Conservation (phyloP, 2,113 vertebrate species). For the Ctenodactylus gundi region DNA sequence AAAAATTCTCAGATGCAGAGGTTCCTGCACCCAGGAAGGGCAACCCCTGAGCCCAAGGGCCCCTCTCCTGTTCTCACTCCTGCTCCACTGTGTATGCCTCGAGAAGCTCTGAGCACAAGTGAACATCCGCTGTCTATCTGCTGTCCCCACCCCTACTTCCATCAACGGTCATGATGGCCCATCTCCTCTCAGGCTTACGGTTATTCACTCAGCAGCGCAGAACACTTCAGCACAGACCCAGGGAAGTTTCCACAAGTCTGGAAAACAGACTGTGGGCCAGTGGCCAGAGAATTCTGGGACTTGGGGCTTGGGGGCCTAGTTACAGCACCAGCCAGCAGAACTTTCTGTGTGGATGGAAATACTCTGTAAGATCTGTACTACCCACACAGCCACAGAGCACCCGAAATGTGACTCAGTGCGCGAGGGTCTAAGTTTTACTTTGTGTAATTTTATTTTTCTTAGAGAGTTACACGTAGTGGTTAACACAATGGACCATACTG, state of each 20-base stretch:
- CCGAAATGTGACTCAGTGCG: background rate
- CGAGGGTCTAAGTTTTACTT: background rate
- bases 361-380: background rate
- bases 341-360: background rate
- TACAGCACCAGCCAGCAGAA: background rate
- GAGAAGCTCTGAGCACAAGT: background rate
- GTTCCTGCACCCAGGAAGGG: background rate
- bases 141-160: background rate
- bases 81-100: background rate
- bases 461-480: background rate
- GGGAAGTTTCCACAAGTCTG: background rate
- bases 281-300: background rate
- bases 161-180: background rate
- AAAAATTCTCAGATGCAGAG: background rate
- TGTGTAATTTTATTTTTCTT: background rate
- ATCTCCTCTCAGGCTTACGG: background rate
- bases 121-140: background rate
- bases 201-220: background rate
- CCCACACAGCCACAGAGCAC: background rate
- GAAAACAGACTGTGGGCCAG: background rate
- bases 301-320: background rate
- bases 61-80: background rate
- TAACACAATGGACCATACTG: background rate
- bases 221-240: background rate
- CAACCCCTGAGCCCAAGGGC: background rate